These are phyloP conservation scores for Epinephelus malabaricus DNA, from an alignment of 2,797 vertebrate species.

Conservation along the genomic window DNA sequence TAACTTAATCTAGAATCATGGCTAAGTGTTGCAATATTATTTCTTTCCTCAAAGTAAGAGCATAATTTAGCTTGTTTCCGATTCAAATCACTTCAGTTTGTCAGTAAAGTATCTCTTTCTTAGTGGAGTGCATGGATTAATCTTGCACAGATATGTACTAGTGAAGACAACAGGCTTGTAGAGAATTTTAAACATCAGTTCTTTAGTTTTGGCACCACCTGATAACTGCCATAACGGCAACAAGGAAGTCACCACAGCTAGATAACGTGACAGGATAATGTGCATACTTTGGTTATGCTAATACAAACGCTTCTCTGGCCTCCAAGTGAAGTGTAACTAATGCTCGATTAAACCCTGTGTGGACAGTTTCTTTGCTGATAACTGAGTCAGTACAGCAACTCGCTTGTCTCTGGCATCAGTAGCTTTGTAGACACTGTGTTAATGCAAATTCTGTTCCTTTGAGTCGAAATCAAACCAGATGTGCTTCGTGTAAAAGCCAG, in stretches of 20 bases:
- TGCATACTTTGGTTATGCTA: not conserved
- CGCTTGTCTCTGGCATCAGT: slow-evolving; percentile 19
- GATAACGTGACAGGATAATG: not conserved
- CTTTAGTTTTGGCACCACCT: not conserved
- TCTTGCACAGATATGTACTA: not conserved
- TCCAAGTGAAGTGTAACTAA: not conserved
- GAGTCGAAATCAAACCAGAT: slow-evolving; percentile 46
- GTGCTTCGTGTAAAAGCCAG: slow-evolving; percentile 22
- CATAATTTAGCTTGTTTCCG: slow-evolving; percentile 15
- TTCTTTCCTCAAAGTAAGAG: slow-evolving; percentile 10
- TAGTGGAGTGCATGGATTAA: not conserved
- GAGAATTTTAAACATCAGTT: slow-evolving; percentile 12
- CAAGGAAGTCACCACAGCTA: not conserved
- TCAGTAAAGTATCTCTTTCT: slow-evolving; percentile 12
- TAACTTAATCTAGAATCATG: slow-evolving; percentile 22
- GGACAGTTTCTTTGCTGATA: slow-evolving; percentile 6
- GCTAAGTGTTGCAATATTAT: not conserved
- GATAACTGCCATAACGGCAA: not conserved
- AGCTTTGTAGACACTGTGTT: not conserved
- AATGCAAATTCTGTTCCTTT: slow-evolving; percentile 13
- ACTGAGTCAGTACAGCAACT: not conserved
- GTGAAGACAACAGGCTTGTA: slow-evolving; percentile 6
- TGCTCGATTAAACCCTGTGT: not conserved
- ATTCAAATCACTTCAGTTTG: slow-evolving; percentile 23
- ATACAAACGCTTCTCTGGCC: not conserved